These are phyloP conservation scores for Tenthredo distinguenda DNA, from an alignment of 2,888 invertebrate species.

Conservation along the genomic window DNA sequence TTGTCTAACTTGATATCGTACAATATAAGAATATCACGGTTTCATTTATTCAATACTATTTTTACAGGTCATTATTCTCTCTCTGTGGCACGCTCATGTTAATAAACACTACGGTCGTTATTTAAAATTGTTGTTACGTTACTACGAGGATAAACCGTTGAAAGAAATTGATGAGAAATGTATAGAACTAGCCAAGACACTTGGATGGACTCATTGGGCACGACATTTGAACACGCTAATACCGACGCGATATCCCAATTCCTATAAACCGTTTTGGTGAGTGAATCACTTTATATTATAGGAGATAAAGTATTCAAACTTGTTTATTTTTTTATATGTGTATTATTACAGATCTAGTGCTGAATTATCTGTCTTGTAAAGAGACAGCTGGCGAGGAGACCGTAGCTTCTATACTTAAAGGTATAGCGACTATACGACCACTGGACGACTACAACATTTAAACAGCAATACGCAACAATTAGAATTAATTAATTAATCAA, in stretches of 20 bases:
- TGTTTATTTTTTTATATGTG: background rate
- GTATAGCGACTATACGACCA: background rate
- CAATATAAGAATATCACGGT: slow-evolving; percentile 24
- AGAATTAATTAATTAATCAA: slow-evolving; percentile 19
- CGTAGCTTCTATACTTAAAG: background rate
- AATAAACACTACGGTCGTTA: slow-evolving; percentile 91
- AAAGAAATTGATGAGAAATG: slow-evolving; percentile 87
- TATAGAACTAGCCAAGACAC: slow-evolving; percentile 82
- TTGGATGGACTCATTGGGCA: slow-evolving; percentile 88
- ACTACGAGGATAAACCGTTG: slow-evolving; percentile 90
- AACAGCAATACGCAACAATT: slow-evolving; percentile 48
- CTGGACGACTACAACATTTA: background rate
- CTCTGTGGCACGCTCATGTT: slow-evolving; percentile 90
- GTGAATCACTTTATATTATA: background rate
- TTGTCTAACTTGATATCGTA: slow-evolving; percentile 38
- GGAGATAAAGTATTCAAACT: background rate
- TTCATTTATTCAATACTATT: background rate
- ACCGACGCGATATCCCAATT: slow-evolving; percentile 85
- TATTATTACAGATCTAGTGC: slow-evolving; percentile 6
- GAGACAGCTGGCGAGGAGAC: background rate
- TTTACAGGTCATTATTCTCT: slow-evolving; percentile 86
- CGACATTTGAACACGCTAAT: slow-evolving; percentile 80
- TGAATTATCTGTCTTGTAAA: background rate
- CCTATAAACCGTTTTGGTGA: slow-evolving; percentile 86
- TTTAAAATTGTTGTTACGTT: slow-evolving; percentile 86